Percentiles rank a stretch among this genome's conserved stretches.
Conservation (phyloP, 2,797 vertebrate species). For the Hydrophis major region DNA sequence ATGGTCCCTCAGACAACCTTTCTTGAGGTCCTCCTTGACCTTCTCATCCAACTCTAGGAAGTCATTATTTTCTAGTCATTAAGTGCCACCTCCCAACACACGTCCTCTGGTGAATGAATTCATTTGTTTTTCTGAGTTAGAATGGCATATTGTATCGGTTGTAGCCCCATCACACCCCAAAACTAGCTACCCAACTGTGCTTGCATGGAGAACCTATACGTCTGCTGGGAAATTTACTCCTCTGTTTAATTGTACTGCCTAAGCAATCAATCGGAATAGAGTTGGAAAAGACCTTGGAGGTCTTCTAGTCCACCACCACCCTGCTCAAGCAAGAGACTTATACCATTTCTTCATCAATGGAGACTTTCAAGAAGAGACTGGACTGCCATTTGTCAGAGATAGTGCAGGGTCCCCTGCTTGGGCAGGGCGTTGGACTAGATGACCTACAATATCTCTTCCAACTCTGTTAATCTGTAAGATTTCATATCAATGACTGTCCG, state of each 20-base stretch:
- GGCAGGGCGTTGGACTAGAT: no score
- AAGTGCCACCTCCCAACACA: background rate
- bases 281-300: no score
- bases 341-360: no score
- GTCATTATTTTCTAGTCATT: background rate
- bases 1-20: no score
- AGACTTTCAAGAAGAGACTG: no score
- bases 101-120: background rate
- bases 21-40: background rate
- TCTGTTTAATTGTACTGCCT: background rate
- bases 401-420: no score
- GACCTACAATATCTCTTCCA: no score
- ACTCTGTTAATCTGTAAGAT: no score
- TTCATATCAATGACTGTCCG: no score
- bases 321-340: no score
- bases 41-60: background rate
- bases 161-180: background rate
- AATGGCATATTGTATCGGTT: background rate
- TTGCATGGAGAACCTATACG: background rate
- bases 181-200: background rate
- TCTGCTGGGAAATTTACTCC: background rate
- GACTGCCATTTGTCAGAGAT: no score
- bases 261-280: background rate
- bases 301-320: no score
- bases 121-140: background rate